Conservation (phyloP, 2,113 vertebrate species). For the Sinocyclocheilus maitianheensis region DNA sequence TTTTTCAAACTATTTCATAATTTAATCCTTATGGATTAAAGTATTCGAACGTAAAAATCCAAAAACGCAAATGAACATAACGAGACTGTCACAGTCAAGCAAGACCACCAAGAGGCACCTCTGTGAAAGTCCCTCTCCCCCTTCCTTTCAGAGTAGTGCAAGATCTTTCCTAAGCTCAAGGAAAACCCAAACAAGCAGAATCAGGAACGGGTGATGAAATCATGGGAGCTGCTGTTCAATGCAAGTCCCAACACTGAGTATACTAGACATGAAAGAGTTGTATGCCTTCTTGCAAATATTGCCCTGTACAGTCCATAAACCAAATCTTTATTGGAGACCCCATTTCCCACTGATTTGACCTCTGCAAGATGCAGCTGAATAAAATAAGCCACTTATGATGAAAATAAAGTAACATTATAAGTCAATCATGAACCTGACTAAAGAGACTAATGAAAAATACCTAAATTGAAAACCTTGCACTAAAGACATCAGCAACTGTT, state of each 20-base stretch:
- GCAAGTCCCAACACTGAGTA: not conserved
- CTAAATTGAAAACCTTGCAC: not conserved
- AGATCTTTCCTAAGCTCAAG: not conserved
- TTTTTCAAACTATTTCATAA: no score
- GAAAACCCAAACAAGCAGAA: conserved; percentile 25
- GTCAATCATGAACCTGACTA: not conserved
- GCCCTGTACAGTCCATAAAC: conserved; percentile 61
- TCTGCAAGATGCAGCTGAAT: not conserved
- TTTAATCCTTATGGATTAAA: no score
- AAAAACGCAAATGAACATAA: no score
- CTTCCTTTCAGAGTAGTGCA: not conserved
- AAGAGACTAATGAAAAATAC: not conserved
- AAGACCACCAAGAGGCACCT: not conserved
- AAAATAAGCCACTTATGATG: not conserved
- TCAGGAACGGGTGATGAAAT: conserved; percentile 30
- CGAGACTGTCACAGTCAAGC: not conserved
- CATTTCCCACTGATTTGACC: conserved; percentile 48
- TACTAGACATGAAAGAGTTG: not conserved
- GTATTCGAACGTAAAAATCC: no score
- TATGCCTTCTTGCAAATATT: conserved; percentile 1
- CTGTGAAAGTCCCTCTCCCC: not conserved
- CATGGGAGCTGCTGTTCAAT: not conserved
- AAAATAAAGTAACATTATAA: not conserved
- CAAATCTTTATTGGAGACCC: conserved; percentile 66
- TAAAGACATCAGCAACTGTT: conserved; percentile 34